Base-by-base conservation (phyloP, 2,797 vertebrate genomes). In the Notolepis coatsorum region DNA sequence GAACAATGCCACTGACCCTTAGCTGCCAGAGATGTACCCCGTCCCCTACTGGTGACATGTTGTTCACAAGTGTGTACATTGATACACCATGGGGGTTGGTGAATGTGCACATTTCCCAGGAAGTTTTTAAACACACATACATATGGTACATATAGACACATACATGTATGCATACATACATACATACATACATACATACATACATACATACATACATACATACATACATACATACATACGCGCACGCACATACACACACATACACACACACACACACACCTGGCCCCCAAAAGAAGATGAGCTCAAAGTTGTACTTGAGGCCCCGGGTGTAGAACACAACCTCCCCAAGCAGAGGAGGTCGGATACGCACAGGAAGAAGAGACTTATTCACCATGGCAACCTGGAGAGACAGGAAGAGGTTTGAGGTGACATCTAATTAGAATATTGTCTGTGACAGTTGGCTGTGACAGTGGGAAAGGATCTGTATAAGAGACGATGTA, bases 281-380 rank as follows among this genome's bases (percentile, higher is more conserved):
- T 0, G 98, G 98, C 0, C 98, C 98, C 98, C 98, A 99, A 84
- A 99, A 98, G 76, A 99, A 98, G 86, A 99, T 99, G 48, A 99
- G 94, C 88, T 99, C 97, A 2, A 99, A 99, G 89, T 99, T 99
- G 90, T 99, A 99, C 86, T 99, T 99, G 72, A 99, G 96, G 43
- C 98, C 98, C 0, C 97, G 95, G 0, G 96, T 99, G 84, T 95
- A 98, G 84, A 99, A 99, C 68, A 98, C 93, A 0, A 74, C 89
- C 41, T 99, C 95, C 6, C 94, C 96, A 0, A 98, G 89, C 2
- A 94, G 17, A 0, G 97, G 97, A 65, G 94, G 86, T 52, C 84
- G 94, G 89, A 97, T 97, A 56, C 94, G 94, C 62, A 99, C 93
- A 5, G 98, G 98, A 68, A 99, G 91, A 37, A 99, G 93, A 0